Percentiles rank a stretch among this genome's conserved stretches.
These are phyloP conservation scores for Taxidea taxus DNA, from an alignment of 2,113 vertebrate species.

Conservation along the genomic window DNA sequence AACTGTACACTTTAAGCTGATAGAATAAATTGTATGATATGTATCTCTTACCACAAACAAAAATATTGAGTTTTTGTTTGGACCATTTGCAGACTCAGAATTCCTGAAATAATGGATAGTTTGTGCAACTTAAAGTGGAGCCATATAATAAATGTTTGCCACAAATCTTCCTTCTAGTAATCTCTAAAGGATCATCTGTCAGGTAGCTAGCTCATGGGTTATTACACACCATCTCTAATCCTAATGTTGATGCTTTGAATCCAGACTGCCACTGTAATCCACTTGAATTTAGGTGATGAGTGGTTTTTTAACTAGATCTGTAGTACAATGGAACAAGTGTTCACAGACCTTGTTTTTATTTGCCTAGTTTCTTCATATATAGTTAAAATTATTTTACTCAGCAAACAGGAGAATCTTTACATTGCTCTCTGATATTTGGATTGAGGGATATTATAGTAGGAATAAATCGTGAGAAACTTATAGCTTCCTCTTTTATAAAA, in stretches of 20 bases:
- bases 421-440: background rate
- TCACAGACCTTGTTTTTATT: background rate
- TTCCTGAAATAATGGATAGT: background rate
- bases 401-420: background rate
- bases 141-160: background rate
- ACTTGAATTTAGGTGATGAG: background rate
- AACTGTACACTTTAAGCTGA: background rate
- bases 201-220: background rate
- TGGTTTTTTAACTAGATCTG: background rate
- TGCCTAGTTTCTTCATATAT: background rate
- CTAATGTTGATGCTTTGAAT: background rate
- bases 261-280: background rate
- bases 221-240: background rate
- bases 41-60: background rate
- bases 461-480: background rate
- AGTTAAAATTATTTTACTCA: background rate
- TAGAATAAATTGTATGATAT: background rate
- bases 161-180: background rate
- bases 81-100: background rate
- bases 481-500: background rate
- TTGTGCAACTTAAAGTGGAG: background rate
- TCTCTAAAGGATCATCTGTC: background rate
- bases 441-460: background rate
- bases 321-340: background rate
- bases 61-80: background rate